phyloP scores from a whole-genome alignment of 1,140 invertebrate species.

The Argopecten irradians region DNA sequence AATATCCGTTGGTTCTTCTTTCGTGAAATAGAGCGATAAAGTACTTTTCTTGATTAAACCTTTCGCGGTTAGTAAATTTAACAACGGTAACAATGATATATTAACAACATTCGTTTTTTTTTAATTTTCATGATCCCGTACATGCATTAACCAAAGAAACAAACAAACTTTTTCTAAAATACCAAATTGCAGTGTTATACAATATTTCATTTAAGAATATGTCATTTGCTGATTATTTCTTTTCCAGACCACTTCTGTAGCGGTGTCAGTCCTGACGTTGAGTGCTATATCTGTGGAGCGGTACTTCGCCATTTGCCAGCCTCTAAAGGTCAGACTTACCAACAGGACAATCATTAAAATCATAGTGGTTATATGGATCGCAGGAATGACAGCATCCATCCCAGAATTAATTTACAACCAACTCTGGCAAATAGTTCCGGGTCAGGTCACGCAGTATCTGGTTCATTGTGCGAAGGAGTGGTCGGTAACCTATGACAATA shows the following conservation, averaged over 20 bases:
- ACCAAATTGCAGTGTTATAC: no score
- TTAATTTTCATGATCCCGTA: no score
- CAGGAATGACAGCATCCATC: slow-evolving; percentile 82
- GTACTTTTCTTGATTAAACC: no score
- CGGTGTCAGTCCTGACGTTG: slow-evolving; percentile 84
- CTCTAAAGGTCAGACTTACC: slow-evolving; percentile 86
- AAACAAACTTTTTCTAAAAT: no score
- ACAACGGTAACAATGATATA: no score
- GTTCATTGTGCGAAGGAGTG: slow-evolving; percentile 62
- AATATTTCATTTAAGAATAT: not conserved
- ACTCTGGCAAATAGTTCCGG: slow-evolving; percentile 44
- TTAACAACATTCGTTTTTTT: no score
- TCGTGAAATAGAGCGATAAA: no score
- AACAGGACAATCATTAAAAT: slow-evolving; percentile 85
- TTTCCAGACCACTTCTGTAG: slow-evolving; percentile 49
- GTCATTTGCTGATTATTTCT: not conserved
- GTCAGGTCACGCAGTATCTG: slow-evolving; percentile 46
- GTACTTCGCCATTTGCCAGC: slow-evolving; percentile 95
- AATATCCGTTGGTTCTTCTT: no score
- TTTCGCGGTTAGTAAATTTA: no score
- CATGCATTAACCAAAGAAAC: no score
- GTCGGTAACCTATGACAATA: slow-evolving; percentile 74
- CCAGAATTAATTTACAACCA: slow-evolving; percentile 66
- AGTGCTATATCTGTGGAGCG: slow-evolving; percentile 93
- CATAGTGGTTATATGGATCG: slow-evolving; percentile 89